Evolutionary conservation across 1,140 invertebrate genomes (phyloP).

Genomic region (Ephestia elutella): DNA sequence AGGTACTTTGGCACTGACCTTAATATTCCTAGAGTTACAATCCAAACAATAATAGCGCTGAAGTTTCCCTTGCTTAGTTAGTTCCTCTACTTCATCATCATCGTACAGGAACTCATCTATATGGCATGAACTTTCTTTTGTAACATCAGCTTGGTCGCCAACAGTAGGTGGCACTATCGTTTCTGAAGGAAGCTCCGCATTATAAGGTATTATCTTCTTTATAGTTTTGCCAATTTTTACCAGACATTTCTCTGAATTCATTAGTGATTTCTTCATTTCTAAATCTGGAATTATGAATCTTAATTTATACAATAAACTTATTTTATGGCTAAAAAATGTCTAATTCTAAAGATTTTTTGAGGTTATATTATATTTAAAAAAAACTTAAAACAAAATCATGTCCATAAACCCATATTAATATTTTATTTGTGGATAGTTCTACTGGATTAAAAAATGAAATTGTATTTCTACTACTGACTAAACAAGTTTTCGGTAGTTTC

Average conservation of each 20-base stretch:
- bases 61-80: constrained; percentile 77
- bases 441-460: too few relatives aligned
- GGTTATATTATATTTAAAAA: neutral
- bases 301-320: neutral
- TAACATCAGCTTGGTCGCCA: constrained; percentile 78
- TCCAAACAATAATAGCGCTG: constrained; percentile 78
- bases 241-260: constrained; percentile 50
- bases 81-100: constrained; percentile 77
- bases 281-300: constrained; percentile 47
- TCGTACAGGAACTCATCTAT: constrained; percentile 84
- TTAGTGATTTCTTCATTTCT: constrained; percentile 40
- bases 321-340: too few relatives aligned
- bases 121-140: constrained; percentile 76
- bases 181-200: constrained; percentile 76
- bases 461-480: too few relatives aligned
- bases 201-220: constrained; percentile 73
- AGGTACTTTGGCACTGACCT: constrained; percentile 30
- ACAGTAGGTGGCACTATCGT: constrained; percentile 70
- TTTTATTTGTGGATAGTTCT: too few relatives aligned
- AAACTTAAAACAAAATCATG: neutral
- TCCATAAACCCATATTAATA: too few relatives aligned
- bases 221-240: constrained; percentile 74
- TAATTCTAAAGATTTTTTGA: too few relatives aligned
- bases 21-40: constrained; percentile 78
- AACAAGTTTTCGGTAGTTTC: too few relatives aligned